Evolutionary conservation across 1,140 invertebrate genomes (phyloP).

Genomic region (Scaptomyza pallida): DNA sequence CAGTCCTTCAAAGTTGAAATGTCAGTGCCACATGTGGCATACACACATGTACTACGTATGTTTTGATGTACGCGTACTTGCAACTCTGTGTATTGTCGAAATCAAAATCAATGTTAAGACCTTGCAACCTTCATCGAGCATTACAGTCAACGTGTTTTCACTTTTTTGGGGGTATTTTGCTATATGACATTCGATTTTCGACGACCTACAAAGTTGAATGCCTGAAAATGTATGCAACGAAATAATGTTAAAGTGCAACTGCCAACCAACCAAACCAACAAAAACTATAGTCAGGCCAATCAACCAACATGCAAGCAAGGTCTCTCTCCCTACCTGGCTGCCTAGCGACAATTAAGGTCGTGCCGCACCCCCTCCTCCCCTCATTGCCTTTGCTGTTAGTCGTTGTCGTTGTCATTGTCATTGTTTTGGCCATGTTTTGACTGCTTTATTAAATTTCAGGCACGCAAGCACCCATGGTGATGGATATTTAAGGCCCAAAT

Average conservation of each 20-base stretch:
- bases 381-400: conserved; percentile 27
- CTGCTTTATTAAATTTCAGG: conserved; percentile 67
- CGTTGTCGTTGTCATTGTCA: conserved; percentile 64
- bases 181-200: conserved; percentile 52
- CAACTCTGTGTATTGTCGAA: conserved; percentile 37
- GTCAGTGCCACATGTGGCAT: conserved; percentile 23
- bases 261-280: conserved; percentile 33
- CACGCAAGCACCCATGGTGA: conserved; percentile 49
- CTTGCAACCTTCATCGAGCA: conserved; percentile 46
- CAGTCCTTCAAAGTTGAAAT: conserved; percentile 41
- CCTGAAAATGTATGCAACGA: conserved; percentile 50
- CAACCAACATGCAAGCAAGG: conserved; percentile 66
- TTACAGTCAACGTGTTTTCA: conserved; percentile 13
- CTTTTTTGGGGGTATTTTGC: conserved; percentile 21
- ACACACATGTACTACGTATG: neutral
- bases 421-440: conserved; percentile 51
- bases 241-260: conserved; percentile 37
- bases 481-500: conserved; percentile 23
- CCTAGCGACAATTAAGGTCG: conserved; percentile 72
- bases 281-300: conserved; percentile 24
- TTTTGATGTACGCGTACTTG: conserved; percentile 1
- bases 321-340: conserved; percentile 30
- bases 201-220: conserved; percentile 59
- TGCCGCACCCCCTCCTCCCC: conserved; percentile 3
- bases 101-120: conserved; percentile 58